phyloP scores from a whole-genome alignment of 2,888 invertebrate species.

The Sinhomidia bicolor region DNA sequence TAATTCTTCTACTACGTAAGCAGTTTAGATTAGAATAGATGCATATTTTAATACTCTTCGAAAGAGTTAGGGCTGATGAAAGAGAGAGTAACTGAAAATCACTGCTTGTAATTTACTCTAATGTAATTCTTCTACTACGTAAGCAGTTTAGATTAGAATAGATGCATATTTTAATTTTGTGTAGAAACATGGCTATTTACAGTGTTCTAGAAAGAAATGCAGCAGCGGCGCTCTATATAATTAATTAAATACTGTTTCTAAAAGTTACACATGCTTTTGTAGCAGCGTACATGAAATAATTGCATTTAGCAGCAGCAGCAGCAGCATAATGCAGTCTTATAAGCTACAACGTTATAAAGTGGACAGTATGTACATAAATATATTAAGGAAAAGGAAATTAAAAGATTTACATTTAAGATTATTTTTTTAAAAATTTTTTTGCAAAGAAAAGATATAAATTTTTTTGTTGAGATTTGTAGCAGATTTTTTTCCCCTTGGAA shows the following conservation, averaged over 20 bases:
- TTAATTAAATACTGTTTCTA: constrained; percentile 49
- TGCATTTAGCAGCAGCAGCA: background rate
- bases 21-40: no score
- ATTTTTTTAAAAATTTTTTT: constrained; percentile 27
- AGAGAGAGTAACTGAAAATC: constrained; percentile 67
- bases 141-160: background rate
- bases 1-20: background rate
- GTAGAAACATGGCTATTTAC: background rate
- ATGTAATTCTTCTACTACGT: background rate
- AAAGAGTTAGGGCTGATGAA: constrained; percentile 69
- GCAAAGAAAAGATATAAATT: constrained; percentile 29
- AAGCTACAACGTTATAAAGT: background rate
- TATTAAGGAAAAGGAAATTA: constrained; percentile 72
- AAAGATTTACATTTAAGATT: constrained; percentile 58
- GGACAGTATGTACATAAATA: constrained; percentile 11
- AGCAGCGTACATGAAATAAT: background rate
- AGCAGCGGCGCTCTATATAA: constrained; percentile 40
- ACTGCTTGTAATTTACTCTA: constrained; percentile 31
- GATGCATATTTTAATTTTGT: no score
- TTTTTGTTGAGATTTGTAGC: background rate
- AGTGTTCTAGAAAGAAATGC: constrained; percentile 33
- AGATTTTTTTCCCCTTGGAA: constrained; percentile 45
- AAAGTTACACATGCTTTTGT: constrained; percentile 10
- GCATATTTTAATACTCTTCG: no score
- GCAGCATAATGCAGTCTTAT: background rate